Conservation (phyloP, 2,113 vertebrate genomes). For the Sinocyclocheilus maitianheensis region DNA sequence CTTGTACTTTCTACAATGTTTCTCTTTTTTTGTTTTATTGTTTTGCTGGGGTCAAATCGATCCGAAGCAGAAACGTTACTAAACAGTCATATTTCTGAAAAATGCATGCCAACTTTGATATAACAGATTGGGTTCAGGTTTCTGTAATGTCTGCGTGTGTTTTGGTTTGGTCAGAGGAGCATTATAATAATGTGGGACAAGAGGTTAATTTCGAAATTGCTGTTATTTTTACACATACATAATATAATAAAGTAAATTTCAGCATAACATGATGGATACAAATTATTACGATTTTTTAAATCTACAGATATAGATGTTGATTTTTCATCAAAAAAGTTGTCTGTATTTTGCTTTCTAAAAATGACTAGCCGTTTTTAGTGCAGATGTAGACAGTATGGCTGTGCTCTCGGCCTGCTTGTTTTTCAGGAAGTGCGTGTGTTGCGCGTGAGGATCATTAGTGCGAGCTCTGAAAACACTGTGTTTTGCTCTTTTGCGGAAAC, state of each 20-base stretch:
- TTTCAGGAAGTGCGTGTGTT: slow-evolving; percentile 59
- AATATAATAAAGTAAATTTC: not conserved
- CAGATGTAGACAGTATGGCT: slow-evolving; percentile 11
- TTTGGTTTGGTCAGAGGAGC: not conserved
- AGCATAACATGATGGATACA: not conserved
- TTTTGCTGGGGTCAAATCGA: not conserved
- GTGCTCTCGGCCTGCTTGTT: slow-evolving; percentile 63
- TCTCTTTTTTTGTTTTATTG: not conserved
- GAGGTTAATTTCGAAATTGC: not conserved
- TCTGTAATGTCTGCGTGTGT: not conserved
- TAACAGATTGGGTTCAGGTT: not conserved
- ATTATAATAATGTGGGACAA: not conserved
- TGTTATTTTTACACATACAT: not conserved
- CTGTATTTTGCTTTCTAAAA: not conserved
- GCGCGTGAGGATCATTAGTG: slow-evolving; percentile 49
- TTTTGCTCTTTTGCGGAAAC: slow-evolving; percentile 40
- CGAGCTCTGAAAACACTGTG: slow-evolving; percentile 46
- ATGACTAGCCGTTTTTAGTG: not conserved
- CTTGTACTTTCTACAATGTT: not conserved
- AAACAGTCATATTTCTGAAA: not conserved
- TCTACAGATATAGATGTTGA: not conserved
- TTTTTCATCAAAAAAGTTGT: not conserved
- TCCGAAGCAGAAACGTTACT: not conserved
- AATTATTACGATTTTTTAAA: not conserved
- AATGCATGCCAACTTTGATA: not conserved